A percentile compares a stretch with the other conserved stretches of the same genome.
Conservation (phyloP, 1,140 invertebrate species). For the Drosophila arizonae region DNA sequence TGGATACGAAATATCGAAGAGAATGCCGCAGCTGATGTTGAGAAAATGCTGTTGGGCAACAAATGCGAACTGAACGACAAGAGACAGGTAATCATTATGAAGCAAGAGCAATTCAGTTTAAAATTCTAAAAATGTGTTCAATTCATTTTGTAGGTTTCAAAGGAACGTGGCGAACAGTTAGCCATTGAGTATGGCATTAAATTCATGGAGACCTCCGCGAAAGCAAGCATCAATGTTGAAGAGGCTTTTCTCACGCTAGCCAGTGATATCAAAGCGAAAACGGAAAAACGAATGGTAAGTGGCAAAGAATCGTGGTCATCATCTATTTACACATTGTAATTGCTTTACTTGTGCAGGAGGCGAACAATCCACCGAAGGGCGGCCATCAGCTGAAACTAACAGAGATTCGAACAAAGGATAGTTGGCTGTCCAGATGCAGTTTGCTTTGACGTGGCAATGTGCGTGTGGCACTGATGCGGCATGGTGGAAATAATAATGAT, state of each 20-base stretch:
- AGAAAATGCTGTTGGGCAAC: slow-evolving; percentile 97
- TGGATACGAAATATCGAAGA: slow-evolving; percentile 99
- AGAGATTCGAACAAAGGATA: slow-evolving; percentile 89
- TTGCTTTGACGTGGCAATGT: slow-evolving; percentile 87
- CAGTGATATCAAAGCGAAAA: slow-evolving; percentile 96
- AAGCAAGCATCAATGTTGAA: slow-evolving; percentile 95
- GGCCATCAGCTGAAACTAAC: slow-evolving; percentile 87
- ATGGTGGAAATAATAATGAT: slow-evolving; percentile 73
- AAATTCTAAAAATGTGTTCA: background rate
- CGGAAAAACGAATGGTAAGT: slow-evolving; percentile 96
- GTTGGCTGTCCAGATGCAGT: slow-evolving; percentile 88
- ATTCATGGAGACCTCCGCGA: slow-evolving; percentile 97
- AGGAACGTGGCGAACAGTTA: slow-evolving; percentile 89
- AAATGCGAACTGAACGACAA: slow-evolving; percentile 97
- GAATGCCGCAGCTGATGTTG: slow-evolving; percentile 96
- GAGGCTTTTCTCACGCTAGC: slow-evolving; percentile 96
- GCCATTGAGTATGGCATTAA: slow-evolving; percentile 96
- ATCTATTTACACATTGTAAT: background rate
- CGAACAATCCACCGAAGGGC: slow-evolving; percentile 90
- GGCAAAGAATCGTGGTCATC: background rate
- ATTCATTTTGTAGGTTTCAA: slow-evolving; percentile 84
- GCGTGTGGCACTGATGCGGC: slow-evolving; percentile 70
- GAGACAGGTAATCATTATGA: slow-evolving; percentile 87
- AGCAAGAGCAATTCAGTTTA: background rate
- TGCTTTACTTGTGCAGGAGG: slow-evolving; percentile 85